Evolutionary conservation across 2,888 invertebrate genomes (phyloP), one percentile per base, ranked within the genome.

Genomic region (Scrobipalpa atriplicella): DNA sequence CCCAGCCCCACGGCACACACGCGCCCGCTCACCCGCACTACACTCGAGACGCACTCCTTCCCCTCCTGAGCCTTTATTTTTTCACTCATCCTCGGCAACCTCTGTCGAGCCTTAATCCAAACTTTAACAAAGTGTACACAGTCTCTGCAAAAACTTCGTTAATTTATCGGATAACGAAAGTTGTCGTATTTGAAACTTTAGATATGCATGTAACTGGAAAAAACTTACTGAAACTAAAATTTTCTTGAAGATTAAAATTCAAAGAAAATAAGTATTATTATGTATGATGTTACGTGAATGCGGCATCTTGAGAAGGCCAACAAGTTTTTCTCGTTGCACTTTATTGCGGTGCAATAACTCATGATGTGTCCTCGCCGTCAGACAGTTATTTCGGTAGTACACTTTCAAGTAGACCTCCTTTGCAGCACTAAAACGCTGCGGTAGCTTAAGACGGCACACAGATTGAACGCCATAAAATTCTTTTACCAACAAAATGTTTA

Each of bases 41-140:
- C 76, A 73, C 77, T 81, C 78, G 79, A 82, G 75, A 76, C 76
- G 73, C 72, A 74, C 75, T 73, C 73, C 72, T 73, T 80, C 74
- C 77, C 76, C 76, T 75, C 76, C 76, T 75, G 76, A 75, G 78
- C 75, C 80, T 80, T 80, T 78, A 85, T 85, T 83, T 29, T 83
- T 71, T 75, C 76, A 82, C 76, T 79, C 82, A 78, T 75, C 72
- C 75, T 72, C 70, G 68, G 68, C 72, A 71, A 65, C 72, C 74
- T 75, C 73, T 74, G 75, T 68, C 73, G 75, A 74, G 71, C 75
- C 68, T 69, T 71, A 78, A 75, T 72, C 68, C 71, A 79, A 80
- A 81, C 76, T 83, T 83, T 75, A 51, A 63, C 70, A 71, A 74
- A 78, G 72, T 72, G 67, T 72, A 71, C 71, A 73, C 69, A 72